phyloP scores from a whole-genome alignment of 2,113 vertebrate genomes.

The Mandrillus leucophaeus region DNA sequence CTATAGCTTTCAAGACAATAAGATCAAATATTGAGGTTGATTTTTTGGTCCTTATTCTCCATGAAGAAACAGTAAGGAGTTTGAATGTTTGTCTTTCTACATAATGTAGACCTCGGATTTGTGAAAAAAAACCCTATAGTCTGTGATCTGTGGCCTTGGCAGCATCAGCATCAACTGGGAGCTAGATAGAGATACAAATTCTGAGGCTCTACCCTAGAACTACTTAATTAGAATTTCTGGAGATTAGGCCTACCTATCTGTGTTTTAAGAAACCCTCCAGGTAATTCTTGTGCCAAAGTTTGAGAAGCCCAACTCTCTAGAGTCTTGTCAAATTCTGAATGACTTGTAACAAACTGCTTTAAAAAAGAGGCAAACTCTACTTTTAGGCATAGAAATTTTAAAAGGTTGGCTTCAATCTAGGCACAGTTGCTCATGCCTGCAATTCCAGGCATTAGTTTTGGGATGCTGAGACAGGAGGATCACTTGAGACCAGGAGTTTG shows the following conservation, averaged over 20 bases:
- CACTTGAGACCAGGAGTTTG: too few relatives aligned
- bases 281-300: constrained; percentile 24
- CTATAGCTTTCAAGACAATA: neutral
- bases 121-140: neutral
- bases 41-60: neutral
- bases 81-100: neutral
- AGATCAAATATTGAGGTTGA: neutral
- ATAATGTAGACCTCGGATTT: neutral
- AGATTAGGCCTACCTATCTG: neutral
- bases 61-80: neutral
- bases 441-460: too few relatives aligned
- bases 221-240: neutral
- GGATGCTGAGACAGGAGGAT: too few relatives aligned
- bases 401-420: neutral
- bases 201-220: neutral
- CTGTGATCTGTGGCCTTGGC: neutral
- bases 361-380: neutral
- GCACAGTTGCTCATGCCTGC: too few relatives aligned
- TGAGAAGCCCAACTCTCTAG: neutral
- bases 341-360: constrained; percentile 35
- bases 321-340: constrained; percentile 23
- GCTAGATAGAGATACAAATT: neutral
- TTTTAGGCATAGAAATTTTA: constrained; percentile 23
- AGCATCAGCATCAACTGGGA: neutral
- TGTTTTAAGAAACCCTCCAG: neutral